A percentile compares a stretch with the other conserved stretches of the same genome.
Evolutionary conservation across 2,888 invertebrate genomes (phyloP).

Genomic region (Limnephilus auricula): DNA sequence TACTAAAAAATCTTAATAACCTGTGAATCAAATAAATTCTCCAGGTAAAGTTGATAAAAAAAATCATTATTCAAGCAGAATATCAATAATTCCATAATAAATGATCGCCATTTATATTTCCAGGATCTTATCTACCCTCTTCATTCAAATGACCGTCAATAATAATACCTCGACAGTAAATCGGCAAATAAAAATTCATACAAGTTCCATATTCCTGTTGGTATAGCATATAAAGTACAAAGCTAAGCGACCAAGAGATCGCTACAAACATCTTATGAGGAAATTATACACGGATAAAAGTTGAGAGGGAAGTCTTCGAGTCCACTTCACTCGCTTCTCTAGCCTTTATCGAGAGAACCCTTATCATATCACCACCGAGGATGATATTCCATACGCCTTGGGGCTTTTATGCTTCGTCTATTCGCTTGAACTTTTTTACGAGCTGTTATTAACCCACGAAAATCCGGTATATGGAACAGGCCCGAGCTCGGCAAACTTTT

Average conservation of each 20-base stretch:
- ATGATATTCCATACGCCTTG: constrained; percentile 64
- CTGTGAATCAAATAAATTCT: background rate
- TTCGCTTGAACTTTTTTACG: constrained; percentile 54
- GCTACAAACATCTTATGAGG: constrained; percentile 52
- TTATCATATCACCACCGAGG: constrained; percentile 58
- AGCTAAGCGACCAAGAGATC: constrained; percentile 42
- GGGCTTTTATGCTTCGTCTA: constrained; percentile 61
- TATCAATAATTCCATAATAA: background rate
- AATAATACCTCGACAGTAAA: constrained; percentile 31
- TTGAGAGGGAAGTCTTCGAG: constrained; percentile 48
- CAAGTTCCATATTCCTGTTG: constrained; percentile 2
- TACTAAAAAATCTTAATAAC: background rate
- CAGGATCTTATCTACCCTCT: background rate
- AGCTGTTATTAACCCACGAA: constrained; percentile 56
- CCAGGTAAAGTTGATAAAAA: background rate
- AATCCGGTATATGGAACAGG: constrained; percentile 32
- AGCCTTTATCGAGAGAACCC: constrained; percentile 61
- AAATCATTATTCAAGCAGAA: background rate
- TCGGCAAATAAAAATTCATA: constrained; percentile 31
- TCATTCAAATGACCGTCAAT: background rate
- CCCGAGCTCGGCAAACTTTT: background rate
- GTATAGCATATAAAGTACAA: background rate
- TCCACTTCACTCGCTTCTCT: constrained; percentile 57
- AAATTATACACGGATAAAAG: constrained; percentile 60
- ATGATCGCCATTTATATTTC: background rate